A percentile compares a stretch with the other conserved stretches of the same genome.
Conservation (phyloP, 2,888 invertebrate species). For the Stomorhina lunata region DNA sequence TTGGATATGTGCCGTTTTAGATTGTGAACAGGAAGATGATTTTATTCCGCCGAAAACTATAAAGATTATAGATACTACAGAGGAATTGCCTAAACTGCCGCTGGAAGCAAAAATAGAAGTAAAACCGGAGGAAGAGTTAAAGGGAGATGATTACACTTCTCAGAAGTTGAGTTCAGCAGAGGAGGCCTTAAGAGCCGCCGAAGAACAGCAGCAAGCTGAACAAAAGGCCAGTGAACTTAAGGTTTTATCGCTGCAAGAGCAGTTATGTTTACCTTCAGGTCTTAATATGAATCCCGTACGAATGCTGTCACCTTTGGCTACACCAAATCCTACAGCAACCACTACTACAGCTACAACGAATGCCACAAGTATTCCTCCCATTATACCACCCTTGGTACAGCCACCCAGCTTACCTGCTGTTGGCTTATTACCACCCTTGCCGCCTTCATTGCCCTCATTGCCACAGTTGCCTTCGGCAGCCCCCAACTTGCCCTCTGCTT, state of each 20-base stretch:
- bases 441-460: slow-evolving; percentile 60
- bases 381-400: slow-evolving; percentile 61
- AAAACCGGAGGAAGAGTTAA: slow-evolving; percentile 69
- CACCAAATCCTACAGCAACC: slow-evolving; percentile 73
- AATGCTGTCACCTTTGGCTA: slow-evolving; percentile 76
- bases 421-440: slow-evolving; percentile 63
- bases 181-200: slow-evolving; percentile 71
- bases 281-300: slow-evolving; percentile 80
- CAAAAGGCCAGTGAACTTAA: slow-evolving; percentile 76
- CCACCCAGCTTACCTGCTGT: slow-evolving; percentile 52
- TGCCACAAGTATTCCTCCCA: slow-evolving; percentile 53
- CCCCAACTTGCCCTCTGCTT: slow-evolving; percentile 63
- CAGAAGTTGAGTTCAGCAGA: slow-evolving; percentile 69
- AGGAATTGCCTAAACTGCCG: slow-evolving; percentile 66
- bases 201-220: slow-evolving; percentile 72
- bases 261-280: slow-evolving; percentile 79
- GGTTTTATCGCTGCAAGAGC: slow-evolving; percentile 78
- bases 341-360: slow-evolving; percentile 61
- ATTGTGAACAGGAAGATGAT: slow-evolving; percentile 87
- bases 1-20: slow-evolving; percentile 87
- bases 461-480: slow-evolving; percentile 40
- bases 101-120: slow-evolving; percentile 51
- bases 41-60: slow-evolving; percentile 81
- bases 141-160: slow-evolving; percentile 69
- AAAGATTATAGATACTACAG: slow-evolving; percentile 74